Percentiles rank a stretch among this genome's conserved stretches.
These are phyloP conservation scores for Amorpha juglandis DNA, from an alignment of 2,888 invertebrate genomes.

Conservation along the genomic window DNA sequence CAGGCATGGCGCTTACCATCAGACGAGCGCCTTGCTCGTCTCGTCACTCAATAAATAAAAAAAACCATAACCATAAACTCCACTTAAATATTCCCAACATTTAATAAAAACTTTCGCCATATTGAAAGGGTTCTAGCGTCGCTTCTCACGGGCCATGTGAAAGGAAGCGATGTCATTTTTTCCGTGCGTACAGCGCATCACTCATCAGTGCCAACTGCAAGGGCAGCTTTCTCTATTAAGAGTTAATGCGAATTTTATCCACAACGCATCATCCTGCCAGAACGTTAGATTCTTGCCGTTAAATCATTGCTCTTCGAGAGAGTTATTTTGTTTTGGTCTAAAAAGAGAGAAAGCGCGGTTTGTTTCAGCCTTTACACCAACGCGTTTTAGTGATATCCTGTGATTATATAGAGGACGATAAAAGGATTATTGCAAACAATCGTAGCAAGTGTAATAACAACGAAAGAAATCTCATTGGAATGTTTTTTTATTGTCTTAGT, in stretches of 20 bases:
- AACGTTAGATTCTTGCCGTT: constrained; percentile 62
- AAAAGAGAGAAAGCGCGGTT: not conserved
- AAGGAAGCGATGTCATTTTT: constrained; percentile 10
- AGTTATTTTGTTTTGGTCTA: constrained; percentile 41
- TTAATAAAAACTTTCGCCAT: constrained; percentile 13
- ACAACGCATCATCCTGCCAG: constrained; percentile 17
- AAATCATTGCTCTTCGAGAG: constrained; percentile 54
- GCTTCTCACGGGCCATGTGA: constrained; percentile 5
- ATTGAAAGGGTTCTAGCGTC: not conserved
- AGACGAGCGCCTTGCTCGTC: too few relatives aligned
- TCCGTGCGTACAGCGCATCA: constrained; percentile 9
- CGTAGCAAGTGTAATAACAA: too few relatives aligned
- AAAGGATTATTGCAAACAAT: too few relatives aligned
- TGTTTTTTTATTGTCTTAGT: too few relatives aligned
- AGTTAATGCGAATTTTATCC: constrained; percentile 15
- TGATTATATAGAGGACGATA: too few relatives aligned
- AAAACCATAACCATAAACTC: not conserved
- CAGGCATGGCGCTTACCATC: too few relatives aligned
- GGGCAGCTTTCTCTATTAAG: constrained; percentile 23
- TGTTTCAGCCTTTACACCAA: too few relatives aligned
- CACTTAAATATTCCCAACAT: not conserved
- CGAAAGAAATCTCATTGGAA: too few relatives aligned
- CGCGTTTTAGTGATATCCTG: too few relatives aligned
- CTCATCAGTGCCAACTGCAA: constrained; percentile 20
- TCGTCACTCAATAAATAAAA: too few relatives aligned